These are phyloP conservation scores for Puffinus mauretanicus DNA, from an alignment of 2,113 vertebrate species.

Conservation along the genomic window DNA sequence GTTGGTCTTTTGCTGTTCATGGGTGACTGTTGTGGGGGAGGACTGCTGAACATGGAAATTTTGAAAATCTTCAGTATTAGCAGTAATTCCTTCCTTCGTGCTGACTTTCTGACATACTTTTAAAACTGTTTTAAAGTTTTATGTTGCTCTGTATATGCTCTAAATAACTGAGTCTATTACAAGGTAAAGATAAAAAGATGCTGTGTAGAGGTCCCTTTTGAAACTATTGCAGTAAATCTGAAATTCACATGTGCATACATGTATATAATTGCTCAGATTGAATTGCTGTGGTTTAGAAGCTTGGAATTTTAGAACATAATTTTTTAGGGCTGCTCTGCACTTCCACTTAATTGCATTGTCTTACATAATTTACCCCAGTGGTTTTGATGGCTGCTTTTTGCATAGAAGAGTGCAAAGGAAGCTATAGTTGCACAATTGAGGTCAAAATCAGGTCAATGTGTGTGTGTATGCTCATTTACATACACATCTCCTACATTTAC, in stretches of 20 bases:
- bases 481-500: background rate
- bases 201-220: background rate
- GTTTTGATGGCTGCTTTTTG: background rate
- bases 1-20: background rate
- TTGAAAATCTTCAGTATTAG: background rate
- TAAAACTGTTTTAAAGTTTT: background rate
- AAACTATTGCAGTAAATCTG: background rate
- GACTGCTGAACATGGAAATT: background rate
- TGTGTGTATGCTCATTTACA: background rate
- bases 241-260: background rate
- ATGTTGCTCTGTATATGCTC: background rate
- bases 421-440: background rate
- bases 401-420: background rate
- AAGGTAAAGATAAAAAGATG: background rate
- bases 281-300: background rate
- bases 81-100: background rate
- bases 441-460: background rate
- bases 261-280: background rate
- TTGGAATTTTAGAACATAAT: background rate
- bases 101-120: background rate
- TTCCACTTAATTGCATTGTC: background rate
- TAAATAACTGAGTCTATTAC: background rate
- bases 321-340: background rate
- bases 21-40: background rate
- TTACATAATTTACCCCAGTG: background rate